Base-by-base conservation (phyloP, 2,797 vertebrate genomes). In the Danionella dracula region DNA sequence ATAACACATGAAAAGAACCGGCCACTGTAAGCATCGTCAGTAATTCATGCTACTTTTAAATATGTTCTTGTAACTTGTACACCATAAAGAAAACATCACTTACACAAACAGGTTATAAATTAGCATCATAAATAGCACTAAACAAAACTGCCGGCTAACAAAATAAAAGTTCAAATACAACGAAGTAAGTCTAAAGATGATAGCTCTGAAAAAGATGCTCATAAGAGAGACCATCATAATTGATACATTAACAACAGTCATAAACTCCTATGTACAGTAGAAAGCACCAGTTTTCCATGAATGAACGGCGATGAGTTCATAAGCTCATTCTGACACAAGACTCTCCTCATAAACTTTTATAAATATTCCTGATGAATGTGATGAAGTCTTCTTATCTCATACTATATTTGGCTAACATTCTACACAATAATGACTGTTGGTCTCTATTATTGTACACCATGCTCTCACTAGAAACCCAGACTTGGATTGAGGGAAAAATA, bases 11-110 rank as follows among this genome's bases (percentile, higher is more conserved):
- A 81, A 81, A 85, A 83, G 82, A 81, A 82, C 74, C 70, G 71
- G 72, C 84, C 86, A 85, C 84, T 79, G 77, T 78, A 79, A 80
- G 80, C 81, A 74, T 82, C 73, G 78, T 83, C 83, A 82, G 78
- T 82, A 85, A 2, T 8, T 42, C 89, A 91, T 91, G 90, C 90
- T 84, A 64, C 68, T 81, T 82, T 86, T 83, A 73, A 66, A 66
- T 78, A 84, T 82, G 72, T 70, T n/a, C n/a, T n/a, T n/a, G 66
- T 58, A 35, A 50, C 61, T 49, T 59, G 67, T 58, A 75, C 79
- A 82, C 81, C 79, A 85, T 79, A 84, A 57, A 70, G 67, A 85
- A 80, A 86, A 84, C 74, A 85, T 77, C 76, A 86, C 79, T 85
- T 35, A 78, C 78, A 83, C 76, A 84, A 88, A 86, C 81, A 72